Base-by-base conservation (phyloP, 1,140 invertebrate genomes). In the Drosophila melanica region DNA sequence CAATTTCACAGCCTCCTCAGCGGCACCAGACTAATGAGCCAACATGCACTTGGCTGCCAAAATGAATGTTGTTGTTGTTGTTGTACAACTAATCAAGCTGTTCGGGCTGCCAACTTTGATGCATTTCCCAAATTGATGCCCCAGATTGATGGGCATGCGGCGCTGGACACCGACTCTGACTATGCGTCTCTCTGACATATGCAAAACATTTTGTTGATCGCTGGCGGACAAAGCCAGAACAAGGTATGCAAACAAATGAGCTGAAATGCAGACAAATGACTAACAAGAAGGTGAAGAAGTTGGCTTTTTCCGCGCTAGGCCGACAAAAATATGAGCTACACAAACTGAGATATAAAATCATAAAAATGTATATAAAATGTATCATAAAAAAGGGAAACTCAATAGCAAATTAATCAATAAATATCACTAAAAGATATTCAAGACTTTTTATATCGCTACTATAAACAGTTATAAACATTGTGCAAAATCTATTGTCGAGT, bases 91-190 rank as follows among this genome's bases (percentile, higher is more conserved):
- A 87, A 87, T 87, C 82, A 87, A 87, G 82, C 76, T 89, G 84
- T 87, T 87, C 72, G 50, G 76, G 84, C 79, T 86, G 82, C 81
- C 81, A 86, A 79, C 71, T 87, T 67, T 84, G 84, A 89, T 87
- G 84, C 84, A 89, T 79, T 89, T 89, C 84, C 76, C 73, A 82
- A 89, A 87, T 89, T 84, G 82, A 89, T 81, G 82, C 82, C 73
- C 74, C 69, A 76, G 69, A 76, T 76, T 76, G 74, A 76, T 76
- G 68, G 51, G 59, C 66, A 63, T 66, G 42, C 68, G 62, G 53
- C 68, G 50, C 60, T 57, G 48, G 50, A 42, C 66, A 33, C 58
- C 39, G 66, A 69, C 67, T 55, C 41, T 10, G n/a, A 35, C 62
- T 42, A 42, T 63, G 62, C 63, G 57, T 58, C 69, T 57, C 79